Conservation (phyloP, 2,113 vertebrate species). For the Rhagologus leucostigma region DNA sequence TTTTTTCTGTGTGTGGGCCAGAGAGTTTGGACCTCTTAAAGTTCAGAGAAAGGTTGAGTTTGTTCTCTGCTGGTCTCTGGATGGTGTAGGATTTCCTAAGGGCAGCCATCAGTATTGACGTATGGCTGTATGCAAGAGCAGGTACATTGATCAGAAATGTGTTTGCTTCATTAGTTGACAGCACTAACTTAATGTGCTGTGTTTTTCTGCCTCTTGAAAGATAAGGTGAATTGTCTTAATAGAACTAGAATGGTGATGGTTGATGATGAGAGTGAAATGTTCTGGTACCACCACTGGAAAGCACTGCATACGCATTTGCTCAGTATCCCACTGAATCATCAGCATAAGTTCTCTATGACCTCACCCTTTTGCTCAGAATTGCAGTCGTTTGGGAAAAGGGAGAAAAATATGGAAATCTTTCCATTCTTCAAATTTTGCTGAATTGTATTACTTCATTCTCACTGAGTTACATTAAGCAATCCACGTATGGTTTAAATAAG, state of each 20-base stretch:
- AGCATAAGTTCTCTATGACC: not conserved
- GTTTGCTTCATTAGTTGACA: not conserved
- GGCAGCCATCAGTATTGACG: not conserved
- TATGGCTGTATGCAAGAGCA: not conserved
- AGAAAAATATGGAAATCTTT: not conserved
- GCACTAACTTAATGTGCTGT: not conserved
- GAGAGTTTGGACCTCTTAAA: not conserved
- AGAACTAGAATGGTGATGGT: not conserved
- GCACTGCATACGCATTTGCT: not conserved
- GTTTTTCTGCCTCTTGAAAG: not conserved
- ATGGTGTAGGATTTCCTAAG: not conserved
- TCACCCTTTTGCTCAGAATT: not conserved
- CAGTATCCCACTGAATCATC: not conserved
- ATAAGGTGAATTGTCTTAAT: not conserved
- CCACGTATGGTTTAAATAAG: not conserved
- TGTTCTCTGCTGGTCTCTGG: not conserved
- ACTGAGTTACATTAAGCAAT: not conserved
- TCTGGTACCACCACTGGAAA: not conserved
- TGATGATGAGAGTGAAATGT: not conserved
- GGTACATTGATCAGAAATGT: not conserved
- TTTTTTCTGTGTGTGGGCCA: not conserved
- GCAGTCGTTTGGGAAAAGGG: not conserved
- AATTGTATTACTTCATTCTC: not conserved
- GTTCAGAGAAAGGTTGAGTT: not conserved
- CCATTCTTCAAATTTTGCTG: not conserved